A percentile compares a stretch with the other conserved stretches of the same genome.
Conservation (phyloP, 2,113 vertebrate species). For the Electrona antarctica region DNA sequence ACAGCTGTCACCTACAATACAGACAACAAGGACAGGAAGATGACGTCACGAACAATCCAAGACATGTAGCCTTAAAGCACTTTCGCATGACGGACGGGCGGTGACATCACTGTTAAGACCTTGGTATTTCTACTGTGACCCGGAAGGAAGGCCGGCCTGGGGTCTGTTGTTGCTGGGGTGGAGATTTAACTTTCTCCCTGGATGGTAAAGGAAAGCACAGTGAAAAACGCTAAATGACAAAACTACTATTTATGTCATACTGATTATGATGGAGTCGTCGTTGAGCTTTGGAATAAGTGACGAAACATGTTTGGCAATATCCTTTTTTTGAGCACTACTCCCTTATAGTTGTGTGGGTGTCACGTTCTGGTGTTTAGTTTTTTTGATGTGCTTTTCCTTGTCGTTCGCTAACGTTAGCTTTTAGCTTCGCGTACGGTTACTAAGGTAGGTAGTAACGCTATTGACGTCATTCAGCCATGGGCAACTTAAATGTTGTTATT, state of each 20-base stretch:
- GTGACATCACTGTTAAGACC: too few species aligned
- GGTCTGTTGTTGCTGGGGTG: constrained; percentile 27
- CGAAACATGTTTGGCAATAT: constrained; percentile 79
- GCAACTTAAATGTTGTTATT: neutral
- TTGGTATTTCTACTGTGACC: constrained; percentile 32
- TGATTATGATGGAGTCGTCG: constrained; percentile 73
- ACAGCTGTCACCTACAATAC: too few species aligned
- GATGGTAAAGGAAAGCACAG: constrained; percentile 1
- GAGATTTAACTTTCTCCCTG: constrained; percentile 63
- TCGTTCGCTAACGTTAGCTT: constrained; percentile 43
- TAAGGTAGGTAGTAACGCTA: neutral
- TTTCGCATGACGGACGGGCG: too few species aligned
- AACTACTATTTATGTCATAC: constrained; percentile 7
- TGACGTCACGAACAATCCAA: too few species aligned
- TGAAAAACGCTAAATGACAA: constrained; percentile 18
- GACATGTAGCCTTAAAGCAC: too few species aligned
- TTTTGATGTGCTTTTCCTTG: constrained; percentile 14
- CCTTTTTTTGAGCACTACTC: constrained; percentile 63
- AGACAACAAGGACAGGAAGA: too few species aligned
- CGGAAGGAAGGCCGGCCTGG: constrained; percentile 65
- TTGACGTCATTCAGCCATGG: neutral
- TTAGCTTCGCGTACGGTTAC: neutral
- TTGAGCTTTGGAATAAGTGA: constrained; percentile 51
- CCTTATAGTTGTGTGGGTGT: neutral
- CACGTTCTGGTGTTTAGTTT: neutral